These are phyloP conservation scores for silkworm (Bombyx mori) DNA, from an alignment of 1,140 invertebrate species.

Conservation along the genomic window ASM3026992v2 NC_085121.1:12209001-12209500, in stretches of 20 bases:
- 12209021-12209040: conserved; percentile 97
- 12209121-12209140: conserved; percentile 96
- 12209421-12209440: too few species aligned
- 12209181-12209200: conserved; percentile 71
- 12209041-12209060: conserved; percentile 94
- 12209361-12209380: too few species aligned
- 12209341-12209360: too few species aligned
- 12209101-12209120: conserved; percentile 98
- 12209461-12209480: too few species aligned
- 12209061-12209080: conserved; percentile 96
- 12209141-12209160: conserved; percentile 99
- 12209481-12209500: too few species aligned
- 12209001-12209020: conserved; percentile 99
- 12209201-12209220: neutral
- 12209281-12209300: too few species aligned
- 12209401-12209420: too few species aligned
- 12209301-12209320: too few species aligned
- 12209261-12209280: neutral
- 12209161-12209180: conserved; percentile 81
- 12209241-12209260: neutral
- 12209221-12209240: neutral
- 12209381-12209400: too few species aligned
- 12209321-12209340: too few species aligned
- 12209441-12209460: too few species aligned
- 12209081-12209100: conserved; percentile 99